Evolutionary conservation across 1,140 invertebrate species (phyloP).

Genomic region (Pseudomyrmex gracilis): DNA sequence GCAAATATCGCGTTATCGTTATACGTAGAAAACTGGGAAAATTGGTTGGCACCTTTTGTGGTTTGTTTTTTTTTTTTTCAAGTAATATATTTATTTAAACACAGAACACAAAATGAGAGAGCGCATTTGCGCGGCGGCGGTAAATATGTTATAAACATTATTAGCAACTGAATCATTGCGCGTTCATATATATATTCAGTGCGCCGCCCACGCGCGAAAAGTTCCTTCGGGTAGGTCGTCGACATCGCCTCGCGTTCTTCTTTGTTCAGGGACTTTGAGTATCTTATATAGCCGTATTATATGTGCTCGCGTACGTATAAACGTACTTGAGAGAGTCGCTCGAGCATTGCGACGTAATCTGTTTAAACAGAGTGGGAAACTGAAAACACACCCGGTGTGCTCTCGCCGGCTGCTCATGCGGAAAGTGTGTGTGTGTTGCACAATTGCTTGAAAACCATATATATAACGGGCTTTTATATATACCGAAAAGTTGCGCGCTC

Average conservation of each 20-base stretch:
- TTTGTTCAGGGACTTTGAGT: conserved; percentile 27
- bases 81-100: background rate
- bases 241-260: background rate
- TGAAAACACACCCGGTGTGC: conserved; percentile 10
- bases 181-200: too few species aligned
- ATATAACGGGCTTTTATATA: background rate
- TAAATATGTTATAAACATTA: conserved; percentile 4
- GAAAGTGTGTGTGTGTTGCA: conserved; percentile 35
- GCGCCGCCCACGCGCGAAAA: conserved; percentile 1
- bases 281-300: conserved; percentile 6
- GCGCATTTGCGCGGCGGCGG: background rate
- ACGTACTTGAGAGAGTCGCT: conserved; percentile 32
- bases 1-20: background rate
- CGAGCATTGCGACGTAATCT: conserved; percentile 34
- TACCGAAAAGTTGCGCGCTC: background rate
- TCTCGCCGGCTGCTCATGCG: conserved; percentile 12
- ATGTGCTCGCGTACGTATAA: conserved; percentile 21
- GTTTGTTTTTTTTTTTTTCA: too few species aligned
- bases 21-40: background rate
- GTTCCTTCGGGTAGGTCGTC: conserved; percentile 11
- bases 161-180: background rate
- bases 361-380: conserved; percentile 37
- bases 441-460: background rate
- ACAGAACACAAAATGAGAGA: background rate
- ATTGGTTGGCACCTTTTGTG: too few species aligned